Evolutionary conservation across 2,797 vertebrate species (phyloP), one percentile per base, ranked within the genome.

Genomic region (Darevskia nairensis): DNA sequence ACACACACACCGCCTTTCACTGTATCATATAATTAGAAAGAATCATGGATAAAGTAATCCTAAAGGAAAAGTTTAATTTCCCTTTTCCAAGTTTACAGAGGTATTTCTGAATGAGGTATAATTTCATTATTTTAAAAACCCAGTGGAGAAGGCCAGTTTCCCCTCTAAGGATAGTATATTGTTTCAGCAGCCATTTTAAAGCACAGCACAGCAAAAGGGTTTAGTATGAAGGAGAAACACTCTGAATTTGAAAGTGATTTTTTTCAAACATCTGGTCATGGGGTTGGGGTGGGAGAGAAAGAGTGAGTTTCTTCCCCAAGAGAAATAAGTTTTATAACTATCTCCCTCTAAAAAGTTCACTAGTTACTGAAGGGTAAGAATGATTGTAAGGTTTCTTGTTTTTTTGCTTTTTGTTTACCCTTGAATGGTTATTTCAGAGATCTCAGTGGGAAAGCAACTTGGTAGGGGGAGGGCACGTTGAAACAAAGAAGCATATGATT

Each of bases 71-170:
- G 76, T 39, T 61, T 1, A 79, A 87, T 90, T 88, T 85, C 35
- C 80, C 1, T 71, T 86, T 84, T 25, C 23, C 69, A 59, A 27
- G 32, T 84, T 61, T 64, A 76, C 72, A 8, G 25, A 87, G 74
- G 1, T 80, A 27, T 86, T 94, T 92, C 64, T 84, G 74, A 88
- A 89, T 85, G 61, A 88, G 77, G 35, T 32, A 83, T 87, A 88
- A 88, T 88, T 77, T 87, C 64, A 84, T 88, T 91, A 68, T 80
- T 41, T 87, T 86, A 87, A 61, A 81, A 25, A 39, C 8, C 79
- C 27, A 80, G 6, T 41, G n/a, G 25, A 69, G 76, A 46, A 21
- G 27, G 44, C n/a, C 32, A 27, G 23, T 69, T 79, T 15, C 64
- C 41, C 39, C 11, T 39, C 41, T 3, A 84, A 75, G 69, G 15